Percentiles rank a stretch among this genome's conserved stretches.
Evolutionary conservation across 2,113 vertebrate genomes (phyloP).

Genomic region (Propithecus coquereli): DNA sequence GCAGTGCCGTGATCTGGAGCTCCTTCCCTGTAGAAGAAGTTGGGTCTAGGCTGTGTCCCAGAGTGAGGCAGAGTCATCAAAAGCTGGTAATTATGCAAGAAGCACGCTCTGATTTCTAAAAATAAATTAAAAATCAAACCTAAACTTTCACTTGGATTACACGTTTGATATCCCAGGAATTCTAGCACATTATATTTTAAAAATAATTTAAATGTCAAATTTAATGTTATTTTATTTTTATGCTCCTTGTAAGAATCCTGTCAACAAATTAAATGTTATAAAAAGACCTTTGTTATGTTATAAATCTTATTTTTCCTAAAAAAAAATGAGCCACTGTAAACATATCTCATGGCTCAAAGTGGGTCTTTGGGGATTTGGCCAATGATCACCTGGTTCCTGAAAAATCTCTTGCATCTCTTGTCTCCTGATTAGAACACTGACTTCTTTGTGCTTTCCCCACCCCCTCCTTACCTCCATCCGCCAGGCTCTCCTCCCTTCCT

Average conservation of each 20-base stretch:
- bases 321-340: not conserved
- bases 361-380: not conserved
- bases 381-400: not conserved
- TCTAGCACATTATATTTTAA: not conserved
- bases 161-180: not conserved
- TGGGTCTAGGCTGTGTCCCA: not conserved
- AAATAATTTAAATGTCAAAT: not conserved
- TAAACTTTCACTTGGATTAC: not conserved
- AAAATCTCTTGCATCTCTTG: not conserved
- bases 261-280: not conserved
- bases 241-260: not conserved
- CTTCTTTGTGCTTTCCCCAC: not conserved
- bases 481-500: not conserved
- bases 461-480: fast-evolving
- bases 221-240: not conserved
- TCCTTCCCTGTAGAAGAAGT: fast-evolving
- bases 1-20: not conserved
- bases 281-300: not conserved
- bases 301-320: too few species aligned
- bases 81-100: not conserved
- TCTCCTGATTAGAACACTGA: not conserved
- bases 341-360: not conserved
- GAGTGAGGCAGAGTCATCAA: not conserved
- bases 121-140: not conserved
- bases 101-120: not conserved